These are phyloP conservation scores for Archips crataeganus DNA, from an alignment of 2,888 invertebrate species.

Conservation along the genomic window DNA sequence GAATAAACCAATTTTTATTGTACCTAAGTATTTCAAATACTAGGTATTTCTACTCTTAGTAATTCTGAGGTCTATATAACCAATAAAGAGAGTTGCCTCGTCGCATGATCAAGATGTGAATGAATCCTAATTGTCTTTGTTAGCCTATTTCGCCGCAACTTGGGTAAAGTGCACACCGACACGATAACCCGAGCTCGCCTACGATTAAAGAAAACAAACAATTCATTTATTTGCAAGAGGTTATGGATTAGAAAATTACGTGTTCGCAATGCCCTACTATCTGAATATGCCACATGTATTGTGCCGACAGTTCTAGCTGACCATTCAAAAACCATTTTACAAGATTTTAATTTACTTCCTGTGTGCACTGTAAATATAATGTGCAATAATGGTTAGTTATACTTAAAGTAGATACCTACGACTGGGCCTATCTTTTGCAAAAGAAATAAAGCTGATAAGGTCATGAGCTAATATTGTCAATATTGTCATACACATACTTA, in stretches of 20 bases:
- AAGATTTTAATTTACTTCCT: too few species aligned
- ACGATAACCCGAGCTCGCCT: neutral
- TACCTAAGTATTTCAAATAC: neutral
- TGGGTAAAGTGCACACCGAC: constrained; percentile 1
- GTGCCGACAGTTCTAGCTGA: neutral
- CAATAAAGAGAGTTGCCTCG: constrained; percentile 51
- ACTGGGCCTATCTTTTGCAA: too few species aligned
- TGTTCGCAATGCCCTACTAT: neutral
- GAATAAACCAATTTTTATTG: neutral
- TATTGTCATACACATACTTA: too few species aligned
- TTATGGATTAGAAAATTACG: neutral
- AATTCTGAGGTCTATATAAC: constrained; percentile 50
- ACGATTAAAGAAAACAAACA: neutral
- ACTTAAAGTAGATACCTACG: too few species aligned
- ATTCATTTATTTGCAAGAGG: neutral
- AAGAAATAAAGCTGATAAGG: too few species aligned
- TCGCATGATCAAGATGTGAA: constrained; percentile 65
- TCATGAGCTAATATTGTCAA: too few species aligned
- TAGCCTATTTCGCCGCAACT: constrained; percentile 44
- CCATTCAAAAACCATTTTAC: too few species aligned
- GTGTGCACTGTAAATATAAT: too few species aligned
- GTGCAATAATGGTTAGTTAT: too few species aligned
- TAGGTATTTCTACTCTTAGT: neutral
- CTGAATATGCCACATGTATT: neutral
- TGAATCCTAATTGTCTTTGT: constrained; percentile 66